Percentiles rank a stretch among this genome's conserved stretches.
Evolutionary conservation across 2,797 vertebrate genomes (phyloP).

Genomic region (Zenarchopterus dispar): DNA sequence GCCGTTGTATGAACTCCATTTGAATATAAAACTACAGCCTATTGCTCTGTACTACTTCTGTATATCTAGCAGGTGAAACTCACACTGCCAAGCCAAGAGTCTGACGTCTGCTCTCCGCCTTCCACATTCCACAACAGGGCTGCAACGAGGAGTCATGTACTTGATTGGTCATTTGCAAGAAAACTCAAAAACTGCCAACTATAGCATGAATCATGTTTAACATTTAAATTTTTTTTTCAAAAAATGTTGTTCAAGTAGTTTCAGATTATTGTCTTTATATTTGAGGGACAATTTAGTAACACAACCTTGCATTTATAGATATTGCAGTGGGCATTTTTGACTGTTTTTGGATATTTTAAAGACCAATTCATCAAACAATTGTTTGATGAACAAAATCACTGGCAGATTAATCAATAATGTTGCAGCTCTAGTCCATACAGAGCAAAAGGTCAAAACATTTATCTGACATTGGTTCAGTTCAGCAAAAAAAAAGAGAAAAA

Average conservation of each 20-base stretch:
- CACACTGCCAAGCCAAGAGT: conserved; percentile 77
- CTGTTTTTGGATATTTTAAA: conserved; percentile 14
- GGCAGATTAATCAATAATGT: background rate
- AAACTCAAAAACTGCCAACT: conserved; percentile 14
- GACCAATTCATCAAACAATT: background rate
- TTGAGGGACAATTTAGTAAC: background rate
- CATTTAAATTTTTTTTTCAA: background rate
- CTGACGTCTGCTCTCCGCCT: conserved; percentile 55
- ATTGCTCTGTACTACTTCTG: conserved; percentile 42
- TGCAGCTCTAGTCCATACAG: conserved; percentile 44
- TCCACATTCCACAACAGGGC: conserved; percentile 72
- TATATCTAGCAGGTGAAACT: conserved; percentile 63
- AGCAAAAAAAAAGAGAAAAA: background rate
- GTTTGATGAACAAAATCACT: background rate
- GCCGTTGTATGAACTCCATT: conserved; percentile 25
- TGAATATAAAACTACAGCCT: conserved; percentile 31
- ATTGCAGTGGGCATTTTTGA: background rate
- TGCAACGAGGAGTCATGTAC: conserved; percentile 11
- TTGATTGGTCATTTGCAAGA: conserved; percentile 2
- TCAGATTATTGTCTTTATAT: background rate
- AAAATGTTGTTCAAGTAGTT: background rate
- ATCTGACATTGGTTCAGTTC: conserved; percentile 3
- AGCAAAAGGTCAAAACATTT: conserved; percentile 30
- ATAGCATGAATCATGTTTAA: background rate
- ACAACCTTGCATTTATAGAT: background rate